These are phyloP conservation scores for Turnix velox DNA, from an alignment of 2,113 vertebrate species.

Conservation along the genomic window DNA sequence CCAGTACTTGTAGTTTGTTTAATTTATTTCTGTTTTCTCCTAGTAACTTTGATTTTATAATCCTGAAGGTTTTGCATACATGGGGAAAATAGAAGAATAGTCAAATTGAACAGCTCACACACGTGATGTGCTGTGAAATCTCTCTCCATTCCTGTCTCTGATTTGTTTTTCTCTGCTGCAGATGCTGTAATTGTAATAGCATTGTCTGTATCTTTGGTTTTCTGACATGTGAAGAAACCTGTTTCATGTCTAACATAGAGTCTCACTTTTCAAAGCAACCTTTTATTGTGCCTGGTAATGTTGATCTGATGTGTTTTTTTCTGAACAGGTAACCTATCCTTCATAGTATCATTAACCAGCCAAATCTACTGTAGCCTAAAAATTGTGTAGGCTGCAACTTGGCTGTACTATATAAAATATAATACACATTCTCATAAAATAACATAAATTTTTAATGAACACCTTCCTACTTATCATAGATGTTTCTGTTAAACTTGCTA, in stretches of 20 bases:
- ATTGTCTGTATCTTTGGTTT: not conserved
- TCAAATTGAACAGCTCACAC: not conserved
- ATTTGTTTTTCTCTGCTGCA: not conserved
- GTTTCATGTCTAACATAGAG: not conserved
- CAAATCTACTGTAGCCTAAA: not conserved
- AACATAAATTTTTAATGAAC: not conserved
- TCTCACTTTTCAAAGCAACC: not conserved
- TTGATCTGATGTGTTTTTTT: not conserved
- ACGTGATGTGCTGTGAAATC: not conserved
- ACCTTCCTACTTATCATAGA: not conserved
- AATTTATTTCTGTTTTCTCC: not conserved
- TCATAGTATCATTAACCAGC: not conserved
- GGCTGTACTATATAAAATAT: not conserved
- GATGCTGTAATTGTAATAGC: not conserved
- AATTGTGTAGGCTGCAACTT: not conserved
- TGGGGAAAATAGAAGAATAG: not conserved
- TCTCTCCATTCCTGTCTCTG: not conserved
- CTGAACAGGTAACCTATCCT: not conserved
- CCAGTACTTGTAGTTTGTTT: not conserved
- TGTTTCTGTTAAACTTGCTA: not conserved
- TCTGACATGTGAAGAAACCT: not conserved
- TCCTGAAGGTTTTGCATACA: not conserved
- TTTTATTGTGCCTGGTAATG: not conserved
- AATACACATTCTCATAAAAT: not conserved
- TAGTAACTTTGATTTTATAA: not conserved